Percentiles rank a stretch among this genome's conserved stretches.
Conservation (phyloP, 2,888 invertebrate genomes). For the Pachymerium ferrugineum region DNA sequence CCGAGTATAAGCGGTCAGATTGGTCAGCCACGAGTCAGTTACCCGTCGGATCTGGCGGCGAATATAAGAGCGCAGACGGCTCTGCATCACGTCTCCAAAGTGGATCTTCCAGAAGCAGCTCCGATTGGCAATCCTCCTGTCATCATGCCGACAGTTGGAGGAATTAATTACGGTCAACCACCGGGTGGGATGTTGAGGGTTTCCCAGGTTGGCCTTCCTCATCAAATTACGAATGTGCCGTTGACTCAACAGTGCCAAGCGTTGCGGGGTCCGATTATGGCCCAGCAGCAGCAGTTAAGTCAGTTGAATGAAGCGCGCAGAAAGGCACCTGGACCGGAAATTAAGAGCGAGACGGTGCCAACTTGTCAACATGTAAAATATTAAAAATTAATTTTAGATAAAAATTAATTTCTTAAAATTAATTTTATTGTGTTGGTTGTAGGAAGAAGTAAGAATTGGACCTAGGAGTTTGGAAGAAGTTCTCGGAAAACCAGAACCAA, state of each 20-base stretch:
- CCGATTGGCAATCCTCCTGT: conserved; percentile 31
- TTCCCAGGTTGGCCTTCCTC: conserved; percentile 37
- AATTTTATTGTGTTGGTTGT: conserved; percentile 26
- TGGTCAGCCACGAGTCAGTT: conserved; percentile 32
- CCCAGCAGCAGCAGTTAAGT: neutral
- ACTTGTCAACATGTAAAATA: conserved; percentile 11
- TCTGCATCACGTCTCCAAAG: neutral
- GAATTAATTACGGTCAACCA: conserved; percentile 5
- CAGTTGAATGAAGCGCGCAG: neutral
- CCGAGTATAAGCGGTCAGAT: conserved; percentile 31
- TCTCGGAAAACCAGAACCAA: conserved; percentile 29
- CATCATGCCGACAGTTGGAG: conserved; percentile 23
- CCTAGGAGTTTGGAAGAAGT: conserved; percentile 20
- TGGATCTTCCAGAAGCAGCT: neutral
- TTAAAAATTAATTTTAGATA: neutral
- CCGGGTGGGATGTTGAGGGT: conserved; percentile 34
- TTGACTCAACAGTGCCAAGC: neutral
- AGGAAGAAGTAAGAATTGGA: conserved; percentile 39
- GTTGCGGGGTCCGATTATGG: neutral
- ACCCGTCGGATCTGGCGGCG: neutral
- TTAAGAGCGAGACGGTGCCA: neutral
- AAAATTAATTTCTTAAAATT: neutral
- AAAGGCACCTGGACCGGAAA: neutral
- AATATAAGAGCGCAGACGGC: neutral
- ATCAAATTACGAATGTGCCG: conserved; percentile 20